A percentile compares a stretch with the other conserved stretches of the same genome.
Conservation (phyloP, 2,797 vertebrate species). For the Avahi laniger region DNA sequence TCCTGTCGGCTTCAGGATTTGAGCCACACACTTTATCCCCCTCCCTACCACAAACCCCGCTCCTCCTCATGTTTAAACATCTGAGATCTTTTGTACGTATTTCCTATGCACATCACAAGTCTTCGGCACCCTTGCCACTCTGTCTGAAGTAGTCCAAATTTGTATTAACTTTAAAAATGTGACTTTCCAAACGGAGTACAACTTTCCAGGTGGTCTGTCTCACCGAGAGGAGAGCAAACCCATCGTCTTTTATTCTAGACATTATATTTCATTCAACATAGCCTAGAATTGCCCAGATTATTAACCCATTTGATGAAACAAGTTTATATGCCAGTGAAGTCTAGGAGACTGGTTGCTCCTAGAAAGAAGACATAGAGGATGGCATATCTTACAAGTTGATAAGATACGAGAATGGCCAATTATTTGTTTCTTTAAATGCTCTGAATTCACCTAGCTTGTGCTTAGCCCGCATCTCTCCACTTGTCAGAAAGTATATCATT, state of each 20-base stretch:
- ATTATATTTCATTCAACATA: not conserved
- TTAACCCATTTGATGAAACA: not conserved
- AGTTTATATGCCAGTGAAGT: not conserved
- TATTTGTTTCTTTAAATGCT: not conserved
- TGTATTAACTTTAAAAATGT: not conserved
- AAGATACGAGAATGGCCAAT: not conserved
- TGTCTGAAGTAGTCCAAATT: not conserved
- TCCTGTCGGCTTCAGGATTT: not conserved
- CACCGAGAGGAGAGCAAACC: not conserved
- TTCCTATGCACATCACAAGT: not conserved
- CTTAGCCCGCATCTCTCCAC: not conserved
- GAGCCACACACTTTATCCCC: not conserved
- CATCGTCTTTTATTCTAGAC: not conserved
- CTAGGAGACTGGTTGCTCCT: not conserved
- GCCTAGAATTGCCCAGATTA: not conserved
- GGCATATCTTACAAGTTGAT: not conserved
- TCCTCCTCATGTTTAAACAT: not conserved
- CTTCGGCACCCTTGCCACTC: not conserved
- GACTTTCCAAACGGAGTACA: not conserved
- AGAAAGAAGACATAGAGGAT: not conserved
- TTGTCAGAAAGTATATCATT: not conserved
- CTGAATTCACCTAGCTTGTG: not conserved
- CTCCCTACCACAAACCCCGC: fast-evolving
- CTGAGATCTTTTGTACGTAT: not conserved
- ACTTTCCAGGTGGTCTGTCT: not conserved